phyloP scores from a whole-genome alignment of 92 coral and sea anemone genomes.

The Epizoanthus rinbou region DNA sequence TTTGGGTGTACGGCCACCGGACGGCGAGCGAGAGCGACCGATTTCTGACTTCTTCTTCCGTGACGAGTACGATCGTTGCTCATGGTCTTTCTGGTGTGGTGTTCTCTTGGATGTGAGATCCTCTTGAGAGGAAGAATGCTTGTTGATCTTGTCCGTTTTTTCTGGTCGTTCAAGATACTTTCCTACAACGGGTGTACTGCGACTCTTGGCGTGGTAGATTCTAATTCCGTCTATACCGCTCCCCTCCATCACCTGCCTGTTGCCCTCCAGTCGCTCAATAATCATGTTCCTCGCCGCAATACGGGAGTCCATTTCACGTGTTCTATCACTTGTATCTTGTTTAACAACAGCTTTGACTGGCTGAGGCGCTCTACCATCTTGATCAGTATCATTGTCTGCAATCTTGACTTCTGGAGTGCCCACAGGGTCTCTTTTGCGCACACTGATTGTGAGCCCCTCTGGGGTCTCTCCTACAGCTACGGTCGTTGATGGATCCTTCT shows the following conservation, averaged over 20 bases:
- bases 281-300: slow-evolving; percentile 75
- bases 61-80: slow-evolving; percentile 2
- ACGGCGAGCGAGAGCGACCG: slow-evolving; percentile 58
- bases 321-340: slow-evolving; percentile 57
- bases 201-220: slow-evolving; percentile 86
- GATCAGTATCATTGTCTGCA: neutral
- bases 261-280: slow-evolving; percentile 80
- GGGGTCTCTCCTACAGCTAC: slow-evolving; percentile 42
- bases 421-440: slow-evolving; percentile 39
- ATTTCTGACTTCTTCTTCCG: slow-evolving; percentile 42
- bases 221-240: slow-evolving; percentile 73
- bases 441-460: slow-evolving; percentile 42
- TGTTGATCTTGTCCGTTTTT: slow-evolving; percentile 45
- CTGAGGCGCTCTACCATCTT: slow-evolving; percentile 56
- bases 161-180: slow-evolving; percentile 35
- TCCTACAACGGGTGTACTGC: slow-evolving; percentile 78
- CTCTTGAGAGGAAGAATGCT: slow-evolving; percentile 69
- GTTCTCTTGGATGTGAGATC: slow-evolving; percentile 51
- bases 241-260: slow-evolving; percentile 69
- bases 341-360: slow-evolving; percentile 51
- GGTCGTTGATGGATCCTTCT: slow-evolving; percentile 22
- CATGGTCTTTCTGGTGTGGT: slow-evolving; percentile 22
- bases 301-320: slow-evolving; percentile 72
- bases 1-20: slow-evolving; percentile 49
- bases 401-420: neutral